Evolutionary conservation across 2,888 invertebrate genomes (phyloP).

Genomic region (Cheilosia pagana): DNA sequence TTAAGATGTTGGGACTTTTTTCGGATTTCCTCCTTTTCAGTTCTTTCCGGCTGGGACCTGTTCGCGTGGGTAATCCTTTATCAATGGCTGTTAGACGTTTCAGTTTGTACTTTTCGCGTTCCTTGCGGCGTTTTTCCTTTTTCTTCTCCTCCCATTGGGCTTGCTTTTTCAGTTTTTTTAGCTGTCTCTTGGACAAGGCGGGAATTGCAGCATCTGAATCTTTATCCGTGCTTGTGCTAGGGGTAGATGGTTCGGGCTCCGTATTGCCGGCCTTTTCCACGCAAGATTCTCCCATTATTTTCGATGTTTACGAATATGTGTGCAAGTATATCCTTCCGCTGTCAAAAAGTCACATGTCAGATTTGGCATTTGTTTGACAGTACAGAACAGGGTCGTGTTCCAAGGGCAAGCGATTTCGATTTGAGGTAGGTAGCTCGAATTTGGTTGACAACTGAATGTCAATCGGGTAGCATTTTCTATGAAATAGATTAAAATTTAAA

Average conservation of each 20-base stretch:
- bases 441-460: no score
- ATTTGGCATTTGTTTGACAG: background rate
- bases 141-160: conserved; percentile 90
- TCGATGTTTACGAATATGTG: background rate
- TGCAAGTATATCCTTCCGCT: background rate
- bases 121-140: conserved; percentile 88
- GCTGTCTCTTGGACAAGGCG: conserved; percentile 81
- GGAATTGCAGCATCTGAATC: background rate
- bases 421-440: no score
- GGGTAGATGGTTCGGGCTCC: background rate
- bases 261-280: background rate
- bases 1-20: conserved; percentile 85
- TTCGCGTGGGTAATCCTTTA: conserved; percentile 87
- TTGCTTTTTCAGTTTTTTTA: conserved; percentile 88
- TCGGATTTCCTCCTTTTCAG: conserved; percentile 90
- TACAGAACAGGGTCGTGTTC: no score
- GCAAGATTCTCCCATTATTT: conserved; percentile 2
- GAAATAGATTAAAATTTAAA: no score
- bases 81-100: conserved; percentile 88
- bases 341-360: background rate
- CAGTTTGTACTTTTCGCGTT: conserved; percentile 89
- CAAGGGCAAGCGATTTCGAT: no score
- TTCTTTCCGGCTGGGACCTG: conserved; percentile 91
- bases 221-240: background rate
- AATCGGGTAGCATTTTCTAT: no score